Percentiles rank a stretch among this genome's conserved stretches.
Conservation (phyloP, 2,113 vertebrate species). For the Elephas maximus region DNA sequence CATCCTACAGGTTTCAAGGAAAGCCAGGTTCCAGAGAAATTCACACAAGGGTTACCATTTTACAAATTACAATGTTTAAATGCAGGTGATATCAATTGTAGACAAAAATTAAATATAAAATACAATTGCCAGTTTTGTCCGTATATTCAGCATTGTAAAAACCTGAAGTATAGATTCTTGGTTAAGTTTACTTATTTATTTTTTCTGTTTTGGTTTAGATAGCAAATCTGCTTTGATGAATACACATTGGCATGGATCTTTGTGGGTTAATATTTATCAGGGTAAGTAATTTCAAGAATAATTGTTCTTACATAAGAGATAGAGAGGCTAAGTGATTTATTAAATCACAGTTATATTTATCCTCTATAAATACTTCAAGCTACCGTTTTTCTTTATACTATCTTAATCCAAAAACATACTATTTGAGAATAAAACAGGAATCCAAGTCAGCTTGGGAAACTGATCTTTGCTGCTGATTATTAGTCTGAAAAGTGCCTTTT, state of each 20-base stretch:
- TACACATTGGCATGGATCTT: neutral
- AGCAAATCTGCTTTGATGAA: neutral
- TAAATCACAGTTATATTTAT: neutral
- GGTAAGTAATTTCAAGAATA: neutral
- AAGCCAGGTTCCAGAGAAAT: conserved; percentile 21
- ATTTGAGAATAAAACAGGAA: conserved; percentile 3
- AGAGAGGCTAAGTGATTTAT: neutral
- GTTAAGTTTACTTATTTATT: neutral
- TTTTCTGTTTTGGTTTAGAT: neutral
- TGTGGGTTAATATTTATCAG: neutral
- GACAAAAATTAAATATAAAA: conserved; percentile 7
- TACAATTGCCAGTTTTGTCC: neutral
- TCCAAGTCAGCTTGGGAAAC: neutral
- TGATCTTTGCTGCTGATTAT: neutral
- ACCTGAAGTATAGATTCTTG: neutral
- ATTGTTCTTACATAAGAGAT: neutral
- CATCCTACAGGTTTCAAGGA: neutral
- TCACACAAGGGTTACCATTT: neutral
- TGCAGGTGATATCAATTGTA: neutral
- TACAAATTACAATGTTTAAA: neutral
- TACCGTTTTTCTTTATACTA: neutral
- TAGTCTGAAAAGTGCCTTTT: neutral
- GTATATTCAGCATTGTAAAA: neutral
- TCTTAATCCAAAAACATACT: neutral
- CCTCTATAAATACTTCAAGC: neutral